Evolutionary conservation across 2,113 vertebrate species (phyloP).

Genomic region (Bothrops jararaca): DNA sequence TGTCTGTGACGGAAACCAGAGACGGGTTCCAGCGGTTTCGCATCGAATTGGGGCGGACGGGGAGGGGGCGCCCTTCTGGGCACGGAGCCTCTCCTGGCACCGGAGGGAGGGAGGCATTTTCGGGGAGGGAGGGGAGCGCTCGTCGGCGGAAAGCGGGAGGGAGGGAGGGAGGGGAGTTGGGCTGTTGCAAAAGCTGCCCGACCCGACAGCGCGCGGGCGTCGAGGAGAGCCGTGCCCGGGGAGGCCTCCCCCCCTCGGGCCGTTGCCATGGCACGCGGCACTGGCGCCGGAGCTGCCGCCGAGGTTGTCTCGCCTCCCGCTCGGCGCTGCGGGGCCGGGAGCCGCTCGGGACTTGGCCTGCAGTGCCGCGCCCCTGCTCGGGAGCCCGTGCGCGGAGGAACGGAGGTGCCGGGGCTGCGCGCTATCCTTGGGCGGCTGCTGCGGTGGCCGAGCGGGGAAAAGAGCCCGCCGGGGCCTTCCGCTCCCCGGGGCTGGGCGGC

Average conservation of each 20-base stretch:
- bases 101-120: neutral
- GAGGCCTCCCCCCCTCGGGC: neutral
- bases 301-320: slow-evolving; percentile 29
- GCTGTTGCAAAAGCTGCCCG: neutral
- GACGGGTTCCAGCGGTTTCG: neutral
- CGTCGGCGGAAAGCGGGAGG: neutral
- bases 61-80: neutral
- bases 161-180: neutral
- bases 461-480: neutral
- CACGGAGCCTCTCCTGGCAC: neutral
- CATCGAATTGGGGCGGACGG: neutral
- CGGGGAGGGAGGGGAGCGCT: neutral
- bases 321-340: neutral
- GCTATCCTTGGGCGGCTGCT: neutral
- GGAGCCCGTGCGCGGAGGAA: neutral
- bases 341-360: neutral
- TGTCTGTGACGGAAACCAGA: neutral
- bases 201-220: neutral
- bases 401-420: neutral
- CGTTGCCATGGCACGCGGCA: slow-evolving; percentile 58
- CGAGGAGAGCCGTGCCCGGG: slow-evolving; percentile 17
- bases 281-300: slow-evolving; percentile 32
- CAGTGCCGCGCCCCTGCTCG: neutral
- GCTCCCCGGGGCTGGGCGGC: neutral
- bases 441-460: no score